phyloP scores from a whole-genome alignment of 2,888 invertebrate genomes.

The Notocelia uddmanniana region DNA sequence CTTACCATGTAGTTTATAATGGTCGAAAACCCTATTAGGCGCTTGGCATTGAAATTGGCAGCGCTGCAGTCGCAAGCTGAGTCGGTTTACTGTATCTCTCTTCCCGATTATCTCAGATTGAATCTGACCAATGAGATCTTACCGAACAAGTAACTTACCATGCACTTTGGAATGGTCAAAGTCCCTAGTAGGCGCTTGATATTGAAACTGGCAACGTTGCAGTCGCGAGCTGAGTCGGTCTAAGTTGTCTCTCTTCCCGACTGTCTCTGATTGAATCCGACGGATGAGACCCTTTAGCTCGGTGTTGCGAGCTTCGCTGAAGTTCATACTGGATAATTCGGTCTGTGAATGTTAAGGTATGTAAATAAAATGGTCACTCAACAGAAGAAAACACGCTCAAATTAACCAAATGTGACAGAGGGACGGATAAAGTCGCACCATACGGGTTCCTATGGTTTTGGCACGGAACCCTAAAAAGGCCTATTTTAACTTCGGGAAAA shows the following conservation, averaged over 20 bases:
- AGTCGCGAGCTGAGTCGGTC: slow-evolving; percentile 86
- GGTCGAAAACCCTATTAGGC: slow-evolving; percentile 91
- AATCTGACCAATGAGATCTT: slow-evolving; percentile 77
- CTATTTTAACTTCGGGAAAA: too few species aligned
- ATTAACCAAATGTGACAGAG: too few species aligned
- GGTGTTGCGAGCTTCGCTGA: slow-evolving; percentile 86
- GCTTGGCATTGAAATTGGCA: slow-evolving; percentile 90
- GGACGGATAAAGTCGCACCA: too few species aligned
- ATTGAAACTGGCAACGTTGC: slow-evolving; percentile 88
- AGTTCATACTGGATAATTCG: slow-evolving; percentile 31
- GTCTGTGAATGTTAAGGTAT: slow-evolving; percentile 63
- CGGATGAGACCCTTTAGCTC: slow-evolving; percentile 81
- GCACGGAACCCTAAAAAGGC: too few species aligned
- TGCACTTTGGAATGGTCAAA: slow-evolving; percentile 85
- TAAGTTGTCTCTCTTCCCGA: slow-evolving; percentile 81
- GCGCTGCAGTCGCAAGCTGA: slow-evolving; percentile 85
- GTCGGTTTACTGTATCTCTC: slow-evolving; percentile 84
- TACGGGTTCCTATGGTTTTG: too few species aligned
- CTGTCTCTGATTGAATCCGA: slow-evolving; percentile 83
- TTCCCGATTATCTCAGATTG: slow-evolving; percentile 83
- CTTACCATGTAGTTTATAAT: slow-evolving; percentile 65
- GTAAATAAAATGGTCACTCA: too few species aligned
- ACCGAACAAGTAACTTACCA: slow-evolving; percentile 54
- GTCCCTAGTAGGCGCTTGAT: slow-evolving; percentile 91
- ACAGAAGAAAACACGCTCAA: too few species aligned